Conservation (phyloP, 2,888 invertebrate genomes). For the Lepidocyrtinus sp. region DNA sequence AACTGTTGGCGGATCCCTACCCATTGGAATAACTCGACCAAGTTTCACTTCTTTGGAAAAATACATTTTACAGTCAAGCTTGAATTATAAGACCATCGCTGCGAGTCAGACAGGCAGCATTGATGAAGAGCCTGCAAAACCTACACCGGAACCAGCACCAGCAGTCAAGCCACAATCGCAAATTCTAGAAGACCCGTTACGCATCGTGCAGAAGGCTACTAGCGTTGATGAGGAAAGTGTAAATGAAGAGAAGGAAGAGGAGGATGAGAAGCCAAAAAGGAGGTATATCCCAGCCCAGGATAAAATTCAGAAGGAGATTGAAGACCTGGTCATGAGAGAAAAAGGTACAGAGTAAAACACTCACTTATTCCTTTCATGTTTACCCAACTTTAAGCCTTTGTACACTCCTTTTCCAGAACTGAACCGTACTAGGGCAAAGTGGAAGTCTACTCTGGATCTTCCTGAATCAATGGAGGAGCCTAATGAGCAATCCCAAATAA, state of each 20-base stretch:
- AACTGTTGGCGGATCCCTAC: conserved; percentile 46
- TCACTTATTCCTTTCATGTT: not conserved
- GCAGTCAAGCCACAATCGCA: not conserved
- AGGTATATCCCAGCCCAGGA: conserved; percentile 65
- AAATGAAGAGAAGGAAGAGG: conserved; percentile 42
- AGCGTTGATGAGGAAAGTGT: conserved; percentile 35
- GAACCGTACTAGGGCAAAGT: conserved; percentile 60
- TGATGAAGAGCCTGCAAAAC: not conserved
- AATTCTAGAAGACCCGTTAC: conserved; percentile 48
- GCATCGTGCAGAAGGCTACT: conserved; percentile 43
- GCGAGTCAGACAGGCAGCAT: conserved; percentile 30
- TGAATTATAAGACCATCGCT: conserved; percentile 36
- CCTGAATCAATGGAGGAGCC: conserved; percentile 46
- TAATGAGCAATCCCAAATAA: conserved; percentile 35
- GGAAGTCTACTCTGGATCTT: conserved; percentile 66
- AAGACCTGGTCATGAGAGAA: conserved; percentile 64
- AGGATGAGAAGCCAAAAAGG: conserved; percentile 60
- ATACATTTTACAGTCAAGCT: conserved; percentile 48
- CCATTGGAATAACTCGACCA: conserved; percentile 43
- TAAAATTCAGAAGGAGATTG: conserved; percentile 63
- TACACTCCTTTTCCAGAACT: conserved; percentile 50
- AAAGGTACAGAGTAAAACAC: conserved; percentile 67
- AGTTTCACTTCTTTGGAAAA: conserved; percentile 54
- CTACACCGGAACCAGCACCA: not conserved
- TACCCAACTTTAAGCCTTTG: not conserved